Conservation (phyloP, 2,113 vertebrate species). For the Centropus bengalensis region DNA sequence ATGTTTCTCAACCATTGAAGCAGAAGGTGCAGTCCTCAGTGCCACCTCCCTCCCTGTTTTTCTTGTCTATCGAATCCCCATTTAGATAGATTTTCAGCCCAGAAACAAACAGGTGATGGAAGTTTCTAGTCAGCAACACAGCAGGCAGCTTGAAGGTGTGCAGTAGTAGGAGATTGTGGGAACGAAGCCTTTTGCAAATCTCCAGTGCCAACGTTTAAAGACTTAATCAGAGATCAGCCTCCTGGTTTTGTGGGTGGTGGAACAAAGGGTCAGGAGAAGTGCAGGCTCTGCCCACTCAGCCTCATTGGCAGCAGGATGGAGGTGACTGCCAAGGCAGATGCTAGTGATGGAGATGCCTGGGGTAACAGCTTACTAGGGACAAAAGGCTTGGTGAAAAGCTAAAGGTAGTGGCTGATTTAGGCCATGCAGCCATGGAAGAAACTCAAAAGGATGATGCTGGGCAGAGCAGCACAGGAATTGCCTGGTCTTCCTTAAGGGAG, state of each 20-base stretch:
- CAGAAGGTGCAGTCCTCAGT: constrained; percentile 7
- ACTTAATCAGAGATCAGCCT: not conserved
- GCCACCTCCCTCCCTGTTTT: not conserved
- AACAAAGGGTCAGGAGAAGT: not conserved
- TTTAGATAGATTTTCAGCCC: not conserved
- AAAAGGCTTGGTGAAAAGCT: not conserved
- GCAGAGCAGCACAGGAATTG: not conserved
- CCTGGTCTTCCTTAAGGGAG: rapidly evolving
- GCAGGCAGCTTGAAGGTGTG: not conserved
- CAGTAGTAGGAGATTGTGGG: not conserved
- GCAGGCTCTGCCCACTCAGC: not conserved
- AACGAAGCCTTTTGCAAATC: not conserved
- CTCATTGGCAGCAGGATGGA: rapidly evolving
- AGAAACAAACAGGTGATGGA: not conserved
- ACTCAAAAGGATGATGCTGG: not conserved
- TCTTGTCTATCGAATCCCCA: not conserved
- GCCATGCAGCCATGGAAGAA: rapidly evolving
- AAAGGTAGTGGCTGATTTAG: not conserved
- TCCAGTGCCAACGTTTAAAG: not conserved
- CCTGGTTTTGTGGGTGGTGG: not conserved
- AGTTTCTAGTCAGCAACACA: not conserved
- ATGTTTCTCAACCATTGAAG: constrained; percentile 1
- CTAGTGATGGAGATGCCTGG: not conserved
- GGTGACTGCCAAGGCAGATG: not conserved
- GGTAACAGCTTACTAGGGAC: not conserved